Base-by-base conservation (phyloP, 2,113 vertebrate genomes). In the Cheirogaleus medius region DNA sequence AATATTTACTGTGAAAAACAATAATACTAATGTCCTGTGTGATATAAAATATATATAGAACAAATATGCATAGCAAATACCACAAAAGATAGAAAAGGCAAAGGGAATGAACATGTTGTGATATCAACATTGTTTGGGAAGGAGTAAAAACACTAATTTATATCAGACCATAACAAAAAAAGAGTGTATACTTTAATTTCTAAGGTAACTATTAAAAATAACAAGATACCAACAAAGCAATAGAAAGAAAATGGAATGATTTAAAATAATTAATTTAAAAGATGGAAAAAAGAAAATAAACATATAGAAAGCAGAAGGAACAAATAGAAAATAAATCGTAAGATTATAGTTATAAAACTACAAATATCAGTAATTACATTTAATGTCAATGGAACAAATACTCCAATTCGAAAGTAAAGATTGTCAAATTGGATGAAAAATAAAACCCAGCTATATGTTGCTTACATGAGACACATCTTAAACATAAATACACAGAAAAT, bases 221-320 rank as follows among this genome's bases (percentile, higher is more conserved):
- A 63, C 37, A 95, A 74, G 80, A 66, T 71, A 37, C 20, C 84
- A 94, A 71, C 27, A 76, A 54, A 90, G 4, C 14, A 63, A 68
- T 80, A 77, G 10, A 47, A 69, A 76, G 34, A 90, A 78, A 93
- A 63, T 73, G 3, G 6, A 27, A 10, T 32, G 1, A 60, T 54
- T 77, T 34, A 90, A 95, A 83, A 85, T 34, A 87, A 44, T 54
- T 93, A 49, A 83, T 25, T 77, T 85, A 86, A 94, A 78, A 60
- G 27, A 81, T 58, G 23, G 14, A 2, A 37, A 6, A 56, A 73
- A 37, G 21, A 15, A 87, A 47, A 68, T 39, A 52, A 83, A 34
- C 34, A 44, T 7, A 27, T 49, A 39, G 39, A 88, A 83, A 73
- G 15, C 17, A 64, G 29, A 56, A 90, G 18, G n/a, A 92, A 83